Conservation (phyloP, 2,113 vertebrate species). For the Heterochromis multidens region DNA sequence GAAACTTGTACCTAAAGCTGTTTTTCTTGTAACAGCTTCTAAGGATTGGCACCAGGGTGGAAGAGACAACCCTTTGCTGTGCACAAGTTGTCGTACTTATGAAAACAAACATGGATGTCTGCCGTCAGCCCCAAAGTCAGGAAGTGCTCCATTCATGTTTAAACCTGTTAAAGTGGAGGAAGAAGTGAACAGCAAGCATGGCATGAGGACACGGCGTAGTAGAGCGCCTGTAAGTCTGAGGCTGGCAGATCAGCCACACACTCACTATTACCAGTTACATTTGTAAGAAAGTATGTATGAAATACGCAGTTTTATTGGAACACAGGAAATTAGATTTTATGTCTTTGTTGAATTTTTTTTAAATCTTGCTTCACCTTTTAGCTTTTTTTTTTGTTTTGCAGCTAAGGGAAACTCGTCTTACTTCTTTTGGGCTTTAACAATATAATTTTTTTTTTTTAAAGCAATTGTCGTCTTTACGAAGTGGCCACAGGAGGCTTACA, state of each 20-base stretch:
- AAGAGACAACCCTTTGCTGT: constrained; percentile 87
- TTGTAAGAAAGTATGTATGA: no score
- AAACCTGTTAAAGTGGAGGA: constrained; percentile 98
- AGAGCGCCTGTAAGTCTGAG: constrained; percentile 86
- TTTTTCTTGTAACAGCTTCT: constrained; percentile 77
- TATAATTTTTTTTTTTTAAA: constrained; percentile 4
- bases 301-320: no score
- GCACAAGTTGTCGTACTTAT: constrained; percentile 88
- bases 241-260: background rate
- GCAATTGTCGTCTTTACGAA: constrained; percentile 94
- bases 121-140: constrained; percentile 87
- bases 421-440: background rate
- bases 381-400: background rate
- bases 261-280: background rate
- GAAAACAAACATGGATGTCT: constrained; percentile 97
- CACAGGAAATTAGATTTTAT: background rate
- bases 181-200: constrained; percentile 91
- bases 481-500: constrained; percentile 94
- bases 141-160: constrained; percentile 92
- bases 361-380: background rate
- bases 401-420: background rate
- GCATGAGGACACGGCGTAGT: constrained; percentile 97
- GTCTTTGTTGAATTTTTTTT: background rate
- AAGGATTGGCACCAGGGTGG: constrained; percentile 97
- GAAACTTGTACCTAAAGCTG: background rate